phyloP scores from a whole-genome alignment of 2,888 invertebrate genomes.

The Euspilapteryx auroguttella region DNA sequence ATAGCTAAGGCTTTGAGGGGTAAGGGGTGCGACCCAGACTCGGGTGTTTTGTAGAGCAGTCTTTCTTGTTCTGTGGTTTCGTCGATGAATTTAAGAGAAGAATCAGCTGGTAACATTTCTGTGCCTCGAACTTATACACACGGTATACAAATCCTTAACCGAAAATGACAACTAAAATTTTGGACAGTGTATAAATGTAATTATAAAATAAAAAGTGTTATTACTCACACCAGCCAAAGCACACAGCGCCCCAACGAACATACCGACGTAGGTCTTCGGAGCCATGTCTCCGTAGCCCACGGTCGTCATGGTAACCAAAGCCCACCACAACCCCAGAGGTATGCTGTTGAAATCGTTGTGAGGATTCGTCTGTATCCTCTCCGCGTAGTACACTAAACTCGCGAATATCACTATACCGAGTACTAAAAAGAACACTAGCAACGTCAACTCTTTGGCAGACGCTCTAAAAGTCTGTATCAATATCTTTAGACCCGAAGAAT shows the following conservation, averaged over 20 bases:
- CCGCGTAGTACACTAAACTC: constrained; percentile 97
- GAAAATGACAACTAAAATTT: too few relatives aligned
- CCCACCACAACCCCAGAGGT: constrained; percentile 98
- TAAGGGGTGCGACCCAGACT: too few relatives aligned
- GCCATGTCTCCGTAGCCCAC: constrained; percentile 99
- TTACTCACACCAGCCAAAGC: constrained; percentile 91
- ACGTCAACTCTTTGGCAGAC: constrained; percentile 93
- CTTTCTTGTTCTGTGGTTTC: too few relatives aligned
- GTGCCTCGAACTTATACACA: too few relatives aligned
- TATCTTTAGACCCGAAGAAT: constrained; percentile 97
- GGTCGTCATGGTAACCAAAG: constrained; percentile 97
- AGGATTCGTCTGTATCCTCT: constrained; percentile 92
- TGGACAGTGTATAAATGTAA: too few relatives aligned
- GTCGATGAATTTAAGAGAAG: too few relatives aligned
- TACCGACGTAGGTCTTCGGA: constrained; percentile 96
- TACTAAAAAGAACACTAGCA: constrained; percentile 96
- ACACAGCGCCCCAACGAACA: constrained; percentile 98
- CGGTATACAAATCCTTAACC: too few relatives aligned
- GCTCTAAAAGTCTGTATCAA: constrained; percentile 97
- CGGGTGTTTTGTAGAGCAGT: too few relatives aligned
- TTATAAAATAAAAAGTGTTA: too few relatives aligned
- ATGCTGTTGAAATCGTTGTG: constrained; percentile 98
- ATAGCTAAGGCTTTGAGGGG: too few relatives aligned
- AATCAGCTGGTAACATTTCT: too few relatives aligned
- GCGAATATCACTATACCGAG: constrained; percentile 98